Conservation (phyloP, 2,888 invertebrate genomes). For the Spisula solida region DNA sequence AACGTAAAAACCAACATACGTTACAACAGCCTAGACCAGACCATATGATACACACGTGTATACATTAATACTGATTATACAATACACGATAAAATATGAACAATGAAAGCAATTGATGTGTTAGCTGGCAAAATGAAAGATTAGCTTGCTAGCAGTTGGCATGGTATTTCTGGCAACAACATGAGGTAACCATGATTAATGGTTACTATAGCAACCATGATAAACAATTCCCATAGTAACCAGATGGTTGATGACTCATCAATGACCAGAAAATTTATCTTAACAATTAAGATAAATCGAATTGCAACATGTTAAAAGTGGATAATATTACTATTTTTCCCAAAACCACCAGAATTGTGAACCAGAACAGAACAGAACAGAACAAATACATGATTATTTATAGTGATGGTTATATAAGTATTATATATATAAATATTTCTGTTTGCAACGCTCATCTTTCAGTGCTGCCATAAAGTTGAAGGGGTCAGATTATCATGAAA, state of each 20-base stretch:
- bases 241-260: not conserved
- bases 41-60: not conserved
- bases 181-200: not conserved
- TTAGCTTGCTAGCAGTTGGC: slow-evolving; percentile 61
- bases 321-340: not conserved
- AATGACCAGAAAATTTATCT: not conserved
- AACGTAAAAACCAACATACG: not conserved
- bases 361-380: not conserved
- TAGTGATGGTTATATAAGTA: not conserved
- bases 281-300: not conserved
- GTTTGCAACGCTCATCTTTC: not conserved
- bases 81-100: not conserved
- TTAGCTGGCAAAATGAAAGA: slow-evolving; percentile 20
- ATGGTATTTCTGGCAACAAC: slow-evolving; percentile 7
- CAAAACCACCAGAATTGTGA: not conserved
- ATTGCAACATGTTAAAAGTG: not conserved
- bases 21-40: not conserved
- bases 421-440: not conserved
- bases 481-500: not conserved
- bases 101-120: slow-evolving; percentile 19
- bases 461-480: not conserved
- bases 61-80: not conserved
- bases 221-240: not conserved
- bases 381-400: not conserved
- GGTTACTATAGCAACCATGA: not conserved